Evolutionary conservation across 30 jellyfish, hydroid and myxozoan species (phyloP), one percentile per base, ranked within the genome.

Genomic region (Rhopilema esculentum): DNA sequence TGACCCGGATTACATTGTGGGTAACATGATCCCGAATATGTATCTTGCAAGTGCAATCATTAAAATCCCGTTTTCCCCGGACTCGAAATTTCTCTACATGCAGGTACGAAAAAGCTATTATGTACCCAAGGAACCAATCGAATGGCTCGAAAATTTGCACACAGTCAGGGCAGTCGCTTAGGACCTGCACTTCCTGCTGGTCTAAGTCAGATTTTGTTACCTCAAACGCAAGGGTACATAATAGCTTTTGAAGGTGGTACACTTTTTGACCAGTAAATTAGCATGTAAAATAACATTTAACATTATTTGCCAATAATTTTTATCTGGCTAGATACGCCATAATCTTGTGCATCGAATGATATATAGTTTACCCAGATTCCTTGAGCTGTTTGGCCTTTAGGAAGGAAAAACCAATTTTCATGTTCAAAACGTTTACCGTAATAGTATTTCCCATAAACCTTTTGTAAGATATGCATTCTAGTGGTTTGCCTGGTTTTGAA

Each of bases 271-370:
- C 75, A 65, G n/a, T 65, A 28, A 65, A 18, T 18, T 65, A 15
- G 28, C 31, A 26, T 63, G 73, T 23, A 65, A 65, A 20, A 65
- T 65, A 65, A 21, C 75, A 65, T 12, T 18, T 65, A 21, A 0
- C 75, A 65, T 0, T 65, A 65, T 65, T 20, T 65, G 27, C 75
- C 75, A 65, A 65, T 65, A 6, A 65, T 65, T 12, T 65, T 65
- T 8, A 65, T 63, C 28, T 65, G 76, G 76, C 32, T 66, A 66
- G 76, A 66, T 21, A 21, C 49, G 48, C 76, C 76, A 66, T 1
- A 0, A n/a, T 64, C 74, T 64, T 64, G 74, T 64, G 74, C 76
- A 66, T 66, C 76, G 49, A 66, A 66, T 66, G 76, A 40, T 40
- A 40, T 64, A 64, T 0, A 0, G 74, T 64, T 15, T 66, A 20